A percentile compares a stretch with the other conserved stretches of the same genome.
Conservation (phyloP, 1,140 invertebrate species). For the Psilanteris sp. region DNA sequence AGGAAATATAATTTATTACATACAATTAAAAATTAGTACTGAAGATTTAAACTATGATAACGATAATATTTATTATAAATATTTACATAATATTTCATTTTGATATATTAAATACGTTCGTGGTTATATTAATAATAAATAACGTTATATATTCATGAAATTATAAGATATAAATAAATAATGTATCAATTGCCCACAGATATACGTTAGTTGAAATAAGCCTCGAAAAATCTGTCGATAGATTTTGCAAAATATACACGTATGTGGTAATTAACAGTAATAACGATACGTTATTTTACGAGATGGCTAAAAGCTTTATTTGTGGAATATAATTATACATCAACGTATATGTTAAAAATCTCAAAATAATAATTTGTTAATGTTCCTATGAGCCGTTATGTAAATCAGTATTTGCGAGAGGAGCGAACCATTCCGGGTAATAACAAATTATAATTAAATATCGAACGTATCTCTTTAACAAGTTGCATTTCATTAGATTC, state of each 20-base stretch:
- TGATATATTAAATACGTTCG: no score
- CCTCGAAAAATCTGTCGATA: neutral
- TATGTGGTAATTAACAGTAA: slow-evolving; percentile 15
- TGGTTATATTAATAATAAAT: no score
- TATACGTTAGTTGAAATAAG: neutral
- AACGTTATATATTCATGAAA: no score
- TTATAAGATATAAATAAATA: no score
- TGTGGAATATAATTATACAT: slow-evolving; percentile 24
- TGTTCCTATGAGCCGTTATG: slow-evolving; percentile 6
- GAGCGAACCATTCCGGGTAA: neutral
- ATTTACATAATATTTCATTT: no score
- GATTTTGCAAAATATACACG: neutral
- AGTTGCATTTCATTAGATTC: no score
- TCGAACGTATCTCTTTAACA: neutral
- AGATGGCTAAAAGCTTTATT: slow-evolving; percentile 19
- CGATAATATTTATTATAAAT: no score
- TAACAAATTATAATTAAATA: slow-evolving; percentile 32
- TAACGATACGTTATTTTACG: slow-evolving; percentile 1
- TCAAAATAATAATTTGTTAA: slow-evolving; percentile 19
- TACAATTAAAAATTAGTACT: no score
- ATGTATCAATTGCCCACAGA: no score
- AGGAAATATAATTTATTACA: no score
- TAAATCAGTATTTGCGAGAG: slow-evolving; percentile 11
- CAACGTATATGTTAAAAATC: slow-evolving; percentile 14
- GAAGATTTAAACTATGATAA: no score